A percentile compares a stretch with the other conserved stretches of the same genome.
Conservation (phyloP, 2,113 vertebrate species). For the Penelope pileata region DNA sequence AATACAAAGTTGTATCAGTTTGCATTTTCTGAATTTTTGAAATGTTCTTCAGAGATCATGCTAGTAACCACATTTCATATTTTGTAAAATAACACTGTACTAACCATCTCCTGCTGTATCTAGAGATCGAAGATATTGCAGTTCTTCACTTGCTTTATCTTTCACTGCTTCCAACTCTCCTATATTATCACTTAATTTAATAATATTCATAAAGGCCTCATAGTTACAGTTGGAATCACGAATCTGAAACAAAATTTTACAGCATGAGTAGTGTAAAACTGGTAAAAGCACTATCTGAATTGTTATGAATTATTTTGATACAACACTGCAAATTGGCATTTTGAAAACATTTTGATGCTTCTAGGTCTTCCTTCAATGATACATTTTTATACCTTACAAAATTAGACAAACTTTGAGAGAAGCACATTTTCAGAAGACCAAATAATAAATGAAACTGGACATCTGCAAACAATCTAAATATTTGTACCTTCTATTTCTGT, state of each 20-base stretch:
- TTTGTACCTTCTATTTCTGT: neutral
- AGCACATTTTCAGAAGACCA: neutral
- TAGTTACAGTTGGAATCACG: conserved; percentile 97
- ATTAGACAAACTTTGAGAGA: neutral
- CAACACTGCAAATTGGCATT: neutral
- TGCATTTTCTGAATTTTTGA: neutral
- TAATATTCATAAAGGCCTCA: conserved; percentile 99
- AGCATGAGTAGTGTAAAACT: neutral
- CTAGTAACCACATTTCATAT: neutral
- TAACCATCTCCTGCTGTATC: conserved; percentile 96
- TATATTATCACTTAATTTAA: conserved; percentile 95
- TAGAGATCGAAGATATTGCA: conserved; percentile 95
- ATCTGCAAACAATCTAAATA: no score
- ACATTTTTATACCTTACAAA: neutral
- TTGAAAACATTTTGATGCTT: neutral
- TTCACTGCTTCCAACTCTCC: conserved; percentile 95
- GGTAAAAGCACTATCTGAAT: neutral
- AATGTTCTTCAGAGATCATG: neutral
- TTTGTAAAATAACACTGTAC: conserved; percentile 36
- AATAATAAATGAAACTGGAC: neutral
- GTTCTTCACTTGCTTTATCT: conserved; percentile 96
- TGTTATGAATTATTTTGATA: neutral
- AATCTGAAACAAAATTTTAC: conserved; percentile 81
- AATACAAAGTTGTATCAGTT: neutral
- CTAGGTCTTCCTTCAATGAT: neutral